These are phyloP conservation scores for Caretta caretta DNA, from an alignment of 2,113 vertebrate species.

Conservation along the genomic window DNA sequence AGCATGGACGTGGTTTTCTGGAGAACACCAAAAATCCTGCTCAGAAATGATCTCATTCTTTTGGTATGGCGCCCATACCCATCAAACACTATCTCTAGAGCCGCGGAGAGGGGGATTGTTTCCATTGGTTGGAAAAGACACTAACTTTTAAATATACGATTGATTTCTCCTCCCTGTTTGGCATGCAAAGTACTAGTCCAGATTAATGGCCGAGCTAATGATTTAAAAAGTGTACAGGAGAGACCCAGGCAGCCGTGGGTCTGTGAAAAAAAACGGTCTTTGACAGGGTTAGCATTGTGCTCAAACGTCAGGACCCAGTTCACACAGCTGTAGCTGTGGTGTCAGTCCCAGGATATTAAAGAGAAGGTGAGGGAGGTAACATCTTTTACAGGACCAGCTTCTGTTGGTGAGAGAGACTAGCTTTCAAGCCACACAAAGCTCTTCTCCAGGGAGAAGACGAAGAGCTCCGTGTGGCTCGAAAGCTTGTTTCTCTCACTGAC, in stretches of 20 bases:
- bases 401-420: not conserved
- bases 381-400: not conserved
- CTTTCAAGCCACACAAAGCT: not conserved
- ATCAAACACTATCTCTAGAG: not conserved
- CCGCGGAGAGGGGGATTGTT: not conserved
- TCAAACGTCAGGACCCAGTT: fast-evolving
- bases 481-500: not conserved
- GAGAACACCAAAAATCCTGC: not conserved
- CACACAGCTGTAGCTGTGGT: not conserved
- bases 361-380: not conserved
- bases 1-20: not conserved
- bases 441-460: not conserved
- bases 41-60: not conserved
- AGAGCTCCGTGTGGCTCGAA: fast-evolving
- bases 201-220: not conserved
- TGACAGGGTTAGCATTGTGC: not conserved
- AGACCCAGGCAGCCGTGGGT: not conserved
- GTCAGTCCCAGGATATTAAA: not conserved
- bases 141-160: not conserved
- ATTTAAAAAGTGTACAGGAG: not conserved
- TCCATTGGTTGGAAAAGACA: not conserved
- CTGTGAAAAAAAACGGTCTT: not conserved
- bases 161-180: not conserved
- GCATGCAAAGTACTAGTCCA: fast-evolving
- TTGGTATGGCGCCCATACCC: not conserved